Conservation (phyloP, 1,140 invertebrate species). For the Schlechtendalia chinensis region DNA sequence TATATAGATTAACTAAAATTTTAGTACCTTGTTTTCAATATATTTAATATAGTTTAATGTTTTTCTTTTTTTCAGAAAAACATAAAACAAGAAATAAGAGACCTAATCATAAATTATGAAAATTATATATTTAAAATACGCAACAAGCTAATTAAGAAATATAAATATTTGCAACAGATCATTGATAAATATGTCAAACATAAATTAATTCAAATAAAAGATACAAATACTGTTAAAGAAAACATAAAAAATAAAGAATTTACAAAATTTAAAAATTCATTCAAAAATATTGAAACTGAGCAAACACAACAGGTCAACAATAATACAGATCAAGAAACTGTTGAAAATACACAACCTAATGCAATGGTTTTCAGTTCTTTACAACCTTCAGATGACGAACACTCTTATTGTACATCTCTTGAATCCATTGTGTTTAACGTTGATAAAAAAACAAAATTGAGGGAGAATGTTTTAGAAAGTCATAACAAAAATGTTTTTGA, state of each 20-base stretch:
- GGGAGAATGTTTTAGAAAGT: no score
- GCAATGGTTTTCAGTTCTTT: no score
- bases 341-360: no score
- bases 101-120: not conserved
- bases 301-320: not conserved
- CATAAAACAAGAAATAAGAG: not conserved
- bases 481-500: no score
- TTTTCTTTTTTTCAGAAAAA: not conserved
- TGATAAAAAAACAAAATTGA: no score
- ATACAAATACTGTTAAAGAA: no score
- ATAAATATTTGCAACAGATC: slow-evolving; percentile 13
- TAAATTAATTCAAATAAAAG: not conserved
- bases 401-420: no score
- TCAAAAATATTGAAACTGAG: not conserved
- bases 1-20: no score
- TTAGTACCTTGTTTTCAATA: no score
- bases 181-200: slow-evolving; percentile 8
- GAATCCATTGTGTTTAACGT: no score
- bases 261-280: not conserved
- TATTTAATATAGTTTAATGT: not conserved
- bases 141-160: slow-evolving; percentile 8
- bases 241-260: not conserved
- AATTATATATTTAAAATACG: slow-evolving; percentile 35
- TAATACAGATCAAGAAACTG: slow-evolving; percentile 2
- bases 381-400: no score